These are phyloP conservation scores for Poecilia wingei DNA, from an alignment of 2,797 vertebrate genomes.

Conservation along the genomic window DNA sequence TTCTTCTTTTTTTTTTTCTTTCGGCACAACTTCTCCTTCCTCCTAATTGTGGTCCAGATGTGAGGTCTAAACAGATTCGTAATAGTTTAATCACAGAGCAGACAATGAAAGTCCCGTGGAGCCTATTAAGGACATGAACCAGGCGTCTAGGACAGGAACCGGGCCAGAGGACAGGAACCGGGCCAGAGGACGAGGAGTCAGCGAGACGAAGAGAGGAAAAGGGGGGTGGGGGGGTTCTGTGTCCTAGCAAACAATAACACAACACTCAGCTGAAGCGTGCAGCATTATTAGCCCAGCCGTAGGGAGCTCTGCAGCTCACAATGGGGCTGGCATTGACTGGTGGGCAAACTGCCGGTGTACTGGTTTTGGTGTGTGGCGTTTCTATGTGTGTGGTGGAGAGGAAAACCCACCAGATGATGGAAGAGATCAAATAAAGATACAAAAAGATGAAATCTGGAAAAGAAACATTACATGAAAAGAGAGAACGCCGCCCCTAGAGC, in stretches of 20 bases:
- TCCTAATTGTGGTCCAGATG: not conserved
- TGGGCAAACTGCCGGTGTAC: not conserved
- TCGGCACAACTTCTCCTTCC: not conserved
- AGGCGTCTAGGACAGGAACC: conserved; percentile 32
- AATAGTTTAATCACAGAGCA: conserved; percentile 31
- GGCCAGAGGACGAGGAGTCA: conserved; percentile 45
- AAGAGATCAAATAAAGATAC: conserved; percentile 2
- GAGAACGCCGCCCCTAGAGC: conserved; percentile 48
- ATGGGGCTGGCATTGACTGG: conserved; percentile 14
- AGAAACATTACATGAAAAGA: conserved; percentile 2
- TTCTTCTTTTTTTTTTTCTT: not conserved
- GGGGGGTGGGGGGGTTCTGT: not conserved
- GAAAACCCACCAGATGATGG: not conserved
- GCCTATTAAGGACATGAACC: conserved; percentile 45
- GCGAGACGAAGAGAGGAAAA: not conserved
- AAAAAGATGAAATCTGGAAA: not conserved
- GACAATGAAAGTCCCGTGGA: conserved; percentile 33
- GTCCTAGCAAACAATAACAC: conserved; percentile 57
- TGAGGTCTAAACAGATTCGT: conserved; percentile 3
- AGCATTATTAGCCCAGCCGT: conserved; percentile 59
- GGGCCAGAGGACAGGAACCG: conserved; percentile 40
- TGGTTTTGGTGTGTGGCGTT: conserved; percentile 7
- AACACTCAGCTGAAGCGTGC: conserved; percentile 43
- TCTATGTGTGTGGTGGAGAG: conserved; percentile 22
- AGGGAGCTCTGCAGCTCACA: conserved; percentile 41